phyloP scores from a whole-genome alignment of 2,797 vertebrate species.

The Cichlasoma orientale region DNA sequence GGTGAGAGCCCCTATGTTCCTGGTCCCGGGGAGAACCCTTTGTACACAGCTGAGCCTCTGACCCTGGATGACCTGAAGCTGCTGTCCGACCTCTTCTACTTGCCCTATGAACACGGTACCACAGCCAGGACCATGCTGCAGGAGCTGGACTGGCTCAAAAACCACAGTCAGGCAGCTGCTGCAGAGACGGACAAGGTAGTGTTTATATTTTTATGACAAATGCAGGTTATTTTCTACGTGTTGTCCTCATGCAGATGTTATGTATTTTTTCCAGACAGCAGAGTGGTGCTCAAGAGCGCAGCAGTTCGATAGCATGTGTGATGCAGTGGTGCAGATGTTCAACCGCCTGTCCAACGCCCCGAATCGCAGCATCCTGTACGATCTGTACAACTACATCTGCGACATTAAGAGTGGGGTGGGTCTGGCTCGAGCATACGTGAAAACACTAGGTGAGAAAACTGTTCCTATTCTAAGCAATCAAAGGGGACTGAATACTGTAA shows the following conservation, averaged over 20 bases:
- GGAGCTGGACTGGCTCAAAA: conserved; percentile 94
- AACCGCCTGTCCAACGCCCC: conserved; percentile 95
- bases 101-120: conserved; percentile 94
- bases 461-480: background rate
- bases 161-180: conserved; percentile 82
- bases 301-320: conserved; percentile 91
- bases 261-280: conserved; percentile 77
- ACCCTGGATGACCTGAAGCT: conserved; percentile 91
- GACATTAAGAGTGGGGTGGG: conserved; percentile 98
- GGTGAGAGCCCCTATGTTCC: conserved; percentile 82
- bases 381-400: conserved; percentile 98
- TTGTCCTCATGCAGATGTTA: background rate
- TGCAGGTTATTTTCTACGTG: accelerated
- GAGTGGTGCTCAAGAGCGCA: conserved; percentile 89
- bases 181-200: conserved; percentile 54
- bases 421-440: conserved; percentile 92
- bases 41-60: conserved; percentile 92
- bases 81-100: conserved; percentile 94
- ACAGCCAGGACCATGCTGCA: conserved; percentile 91
- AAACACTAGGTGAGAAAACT: conserved; percentile 63
- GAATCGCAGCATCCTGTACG: conserved; percentile 95
- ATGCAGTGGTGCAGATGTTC: conserved; percentile 95
- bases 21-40: conserved; percentile 88
- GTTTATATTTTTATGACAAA: accelerated
- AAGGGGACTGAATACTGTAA: too few relatives aligned